These are phyloP conservation scores for Neosilurus mollespiculum DNA, from an alignment of 2,797 vertebrate genomes.

Conservation along the genomic window DNA sequence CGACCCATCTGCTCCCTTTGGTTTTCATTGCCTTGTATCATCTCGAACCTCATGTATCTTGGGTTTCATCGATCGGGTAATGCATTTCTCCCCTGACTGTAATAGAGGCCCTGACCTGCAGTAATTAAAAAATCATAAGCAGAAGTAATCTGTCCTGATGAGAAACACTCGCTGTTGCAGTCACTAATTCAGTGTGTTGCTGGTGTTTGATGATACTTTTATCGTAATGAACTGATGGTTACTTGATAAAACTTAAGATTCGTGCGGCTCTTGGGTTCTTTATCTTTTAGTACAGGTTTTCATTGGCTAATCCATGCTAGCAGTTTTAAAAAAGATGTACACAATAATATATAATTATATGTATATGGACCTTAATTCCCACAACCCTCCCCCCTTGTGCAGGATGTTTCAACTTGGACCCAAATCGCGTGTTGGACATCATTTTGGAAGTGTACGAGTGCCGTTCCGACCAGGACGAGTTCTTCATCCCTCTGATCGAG, in stretches of 20 bases:
- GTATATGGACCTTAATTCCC: too few relatives aligned
- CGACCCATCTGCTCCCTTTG: neutral
- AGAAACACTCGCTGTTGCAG: neutral
- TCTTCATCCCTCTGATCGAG: conserved; percentile 94
- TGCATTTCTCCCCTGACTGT: conserved; percentile 16
- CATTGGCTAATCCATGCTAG: neutral
- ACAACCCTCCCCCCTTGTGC: neutral
- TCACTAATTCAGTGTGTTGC: neutral
- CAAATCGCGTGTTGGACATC: conserved; percentile 96
- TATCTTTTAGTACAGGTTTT: neutral
- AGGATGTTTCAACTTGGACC: conserved; percentile 99
- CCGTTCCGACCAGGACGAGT: conserved; percentile 93
- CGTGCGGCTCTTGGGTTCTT: neutral
- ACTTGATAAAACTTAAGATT: neutral
- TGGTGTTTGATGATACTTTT: neutral
- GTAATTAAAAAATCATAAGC: conserved; percentile 44
- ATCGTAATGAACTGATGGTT: neutral
- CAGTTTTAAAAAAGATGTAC: too few relatives aligned
- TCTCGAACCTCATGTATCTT: conserved; percentile 19
- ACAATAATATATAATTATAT: too few relatives aligned
- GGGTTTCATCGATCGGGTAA: conserved; percentile 13
- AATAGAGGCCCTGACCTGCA: conserved; percentile 30
- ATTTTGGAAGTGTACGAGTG: conserved; percentile 97
- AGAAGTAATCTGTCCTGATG: conserved; percentile 31
- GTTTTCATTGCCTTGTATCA: conserved; percentile 9